phyloP scores from a whole-genome alignment of 2,888 invertebrate species.

The Ecliptopera silaceata region DNA sequence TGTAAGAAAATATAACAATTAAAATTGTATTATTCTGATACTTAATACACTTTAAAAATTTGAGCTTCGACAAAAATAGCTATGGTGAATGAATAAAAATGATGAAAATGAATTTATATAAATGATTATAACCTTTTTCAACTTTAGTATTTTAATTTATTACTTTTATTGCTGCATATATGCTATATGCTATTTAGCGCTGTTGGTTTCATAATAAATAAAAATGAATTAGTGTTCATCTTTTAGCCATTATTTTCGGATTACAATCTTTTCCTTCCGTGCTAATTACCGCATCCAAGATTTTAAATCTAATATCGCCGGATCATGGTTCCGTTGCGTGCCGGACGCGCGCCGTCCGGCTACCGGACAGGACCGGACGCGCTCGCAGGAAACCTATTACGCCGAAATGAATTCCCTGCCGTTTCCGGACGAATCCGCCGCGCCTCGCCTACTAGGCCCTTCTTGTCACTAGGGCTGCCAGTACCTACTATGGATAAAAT shows the following conservation, averaged over 20 bases:
- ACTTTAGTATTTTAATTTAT: too few species aligned
- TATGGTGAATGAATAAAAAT: too few species aligned
- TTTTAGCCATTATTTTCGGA: background rate
- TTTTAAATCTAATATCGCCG: conserved; percentile 31
- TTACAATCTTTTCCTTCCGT: conserved; percentile 1
- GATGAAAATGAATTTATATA: too few species aligned
- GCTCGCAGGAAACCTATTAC: conserved; percentile 80
- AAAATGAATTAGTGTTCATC: too few species aligned
- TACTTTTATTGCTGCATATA: too few species aligned
- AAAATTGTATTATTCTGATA: too few species aligned
- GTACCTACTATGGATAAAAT: background rate
- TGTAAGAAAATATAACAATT: background rate
- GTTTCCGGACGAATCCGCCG: conserved; percentile 79
- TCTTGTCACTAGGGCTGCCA: conserved; percentile 56
- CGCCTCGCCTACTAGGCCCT: conserved; percentile 70
- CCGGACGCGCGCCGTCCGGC: conserved; percentile 58
- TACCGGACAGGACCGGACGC: conserved; percentile 71
- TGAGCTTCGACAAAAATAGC: too few species aligned
- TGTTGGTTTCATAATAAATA: too few species aligned
- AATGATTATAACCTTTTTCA: too few species aligned
- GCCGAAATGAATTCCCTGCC: conserved; percentile 81
- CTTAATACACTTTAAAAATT: too few species aligned
- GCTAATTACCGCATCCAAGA: conserved; percentile 8
- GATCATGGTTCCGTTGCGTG: conserved; percentile 64
- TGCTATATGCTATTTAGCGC: too few species aligned